Percentiles rank a stretch among this genome's conserved stretches.
phyloP scores from a whole-genome alignment of 2,797 vertebrate species.

The Chanos chanos region DNA sequence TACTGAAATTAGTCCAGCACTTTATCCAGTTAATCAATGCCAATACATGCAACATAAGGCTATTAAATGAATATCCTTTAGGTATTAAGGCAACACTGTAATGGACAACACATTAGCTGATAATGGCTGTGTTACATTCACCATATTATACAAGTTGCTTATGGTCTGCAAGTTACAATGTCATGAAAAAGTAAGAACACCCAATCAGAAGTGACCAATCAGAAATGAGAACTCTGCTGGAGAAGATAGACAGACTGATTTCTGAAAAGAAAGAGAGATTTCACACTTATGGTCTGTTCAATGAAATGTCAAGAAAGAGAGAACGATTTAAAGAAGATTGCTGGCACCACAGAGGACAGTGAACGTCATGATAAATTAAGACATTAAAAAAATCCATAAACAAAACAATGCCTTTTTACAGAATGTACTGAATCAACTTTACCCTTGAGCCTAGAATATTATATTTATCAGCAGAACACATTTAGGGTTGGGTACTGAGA shows the following conservation, averaged over 20 bases:
- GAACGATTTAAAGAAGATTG: too few species aligned
- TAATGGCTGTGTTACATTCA: slow-evolving; percentile 41
- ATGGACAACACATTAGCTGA: too few species aligned
- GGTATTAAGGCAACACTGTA: too few species aligned
- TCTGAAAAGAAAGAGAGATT: slow-evolving; percentile 18
- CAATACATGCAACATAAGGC: too few species aligned
- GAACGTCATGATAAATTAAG: background rate
- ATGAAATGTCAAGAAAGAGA: background rate
- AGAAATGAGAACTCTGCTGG: slow-evolving; percentile 34
- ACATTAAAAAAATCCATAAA: background rate
- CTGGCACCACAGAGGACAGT: background rate
- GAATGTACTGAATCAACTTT: too few species aligned
- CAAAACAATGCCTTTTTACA: background rate
- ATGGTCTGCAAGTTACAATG: slow-evolving; percentile 41
- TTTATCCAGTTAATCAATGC: too few species aligned
- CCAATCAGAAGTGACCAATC: background rate
- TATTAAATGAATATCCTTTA: too few species aligned
- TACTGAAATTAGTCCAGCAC: too few species aligned
- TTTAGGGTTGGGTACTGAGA: background rate
- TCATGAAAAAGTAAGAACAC: slow-evolving; percentile 23
- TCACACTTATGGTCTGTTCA: slow-evolving; percentile 14
- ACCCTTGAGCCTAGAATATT: too few species aligned
- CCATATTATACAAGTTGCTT: slow-evolving; percentile 39
- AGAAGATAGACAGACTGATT: slow-evolving; percentile 43
- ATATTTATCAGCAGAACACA: background rate